phyloP scores from a whole-genome alignment of 2,797 vertebrate species.

The Buphagus erythrorhynchus region DNA sequence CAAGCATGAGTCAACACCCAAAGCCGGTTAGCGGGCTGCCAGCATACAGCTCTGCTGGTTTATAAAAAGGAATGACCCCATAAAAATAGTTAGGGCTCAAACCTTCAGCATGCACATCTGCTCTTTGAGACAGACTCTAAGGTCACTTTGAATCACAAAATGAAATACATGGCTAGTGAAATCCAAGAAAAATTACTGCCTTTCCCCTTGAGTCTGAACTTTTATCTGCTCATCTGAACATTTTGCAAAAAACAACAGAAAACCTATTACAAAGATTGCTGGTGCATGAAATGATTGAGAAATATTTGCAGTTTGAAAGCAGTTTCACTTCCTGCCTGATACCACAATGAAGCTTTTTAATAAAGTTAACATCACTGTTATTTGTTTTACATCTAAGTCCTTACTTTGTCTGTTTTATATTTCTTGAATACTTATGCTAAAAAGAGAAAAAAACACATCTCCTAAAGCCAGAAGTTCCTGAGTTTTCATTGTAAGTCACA shows the following conservation, averaged over 20 bases:
- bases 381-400: constrained; percentile 10
- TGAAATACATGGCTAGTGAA: background rate
- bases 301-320: constrained; percentile 79
- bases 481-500: background rate
- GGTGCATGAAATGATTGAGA: constrained; percentile 78
- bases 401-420: constrained; percentile 42
- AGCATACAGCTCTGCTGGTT: background rate
- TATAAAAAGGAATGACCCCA: constrained; percentile 7
- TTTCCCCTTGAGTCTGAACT: constrained; percentile 18
- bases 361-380: constrained; percentile 65
- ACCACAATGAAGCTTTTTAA: constrained; percentile 79
- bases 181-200: constrained; percentile 26
- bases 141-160: constrained; percentile 1
- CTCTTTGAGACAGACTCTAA: background rate
- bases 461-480: background rate
- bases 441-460: background rate
- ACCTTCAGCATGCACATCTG: background rate
- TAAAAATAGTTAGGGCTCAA: background rate
- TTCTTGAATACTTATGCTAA: background rate
- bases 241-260: constrained; percentile 64
- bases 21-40: background rate
- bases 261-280: constrained; percentile 70
- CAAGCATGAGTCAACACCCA: constrained; percentile 21
- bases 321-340: constrained; percentile 79
- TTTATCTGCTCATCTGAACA: constrained; percentile 60